phyloP scores from a whole-genome alignment of 2,888 invertebrate genomes.

The Exephanes ischioxanthus region DNA sequence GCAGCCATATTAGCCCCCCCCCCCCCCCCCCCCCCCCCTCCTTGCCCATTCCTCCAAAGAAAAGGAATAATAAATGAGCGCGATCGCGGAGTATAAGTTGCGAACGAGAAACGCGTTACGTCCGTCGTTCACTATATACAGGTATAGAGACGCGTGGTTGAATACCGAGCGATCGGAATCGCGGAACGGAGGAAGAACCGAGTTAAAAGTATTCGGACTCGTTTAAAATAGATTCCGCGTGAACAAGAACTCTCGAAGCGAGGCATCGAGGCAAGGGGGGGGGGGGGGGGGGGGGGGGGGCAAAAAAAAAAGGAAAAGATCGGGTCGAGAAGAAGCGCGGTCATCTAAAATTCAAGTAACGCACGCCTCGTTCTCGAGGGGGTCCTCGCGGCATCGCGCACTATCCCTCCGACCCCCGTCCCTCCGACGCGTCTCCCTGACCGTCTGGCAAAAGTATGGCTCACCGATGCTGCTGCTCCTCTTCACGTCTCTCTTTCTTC shows the following conservation, averaged over 20 bases:
- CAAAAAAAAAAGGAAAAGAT: constrained; percentile 36
- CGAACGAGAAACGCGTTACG: constrained; percentile 57
- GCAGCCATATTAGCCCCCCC: constrained; percentile 44
- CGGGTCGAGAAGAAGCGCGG: constrained; percentile 49
- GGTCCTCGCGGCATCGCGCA: constrained; percentile 54
- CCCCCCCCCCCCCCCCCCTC: background rate
- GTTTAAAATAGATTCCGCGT: constrained; percentile 73
- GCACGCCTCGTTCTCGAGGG: constrained; percentile 70
- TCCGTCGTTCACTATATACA: constrained; percentile 47
- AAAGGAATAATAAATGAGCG: constrained; percentile 62
- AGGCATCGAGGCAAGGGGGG: constrained; percentile 25
- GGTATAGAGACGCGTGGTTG: constrained; percentile 27
- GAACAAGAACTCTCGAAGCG: constrained; percentile 67
- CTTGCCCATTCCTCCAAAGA: constrained; percentile 22
- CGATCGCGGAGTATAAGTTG: constrained; percentile 11
- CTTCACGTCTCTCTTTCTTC: constrained; percentile 34
- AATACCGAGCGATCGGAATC: constrained; percentile 62
- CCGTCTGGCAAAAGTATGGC: constrained; percentile 58
- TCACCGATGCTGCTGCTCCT: constrained; percentile 12
- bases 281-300: background rate
- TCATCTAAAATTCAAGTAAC: constrained; percentile 73
- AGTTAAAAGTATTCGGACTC: constrained; percentile 70
- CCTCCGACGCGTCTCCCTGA: constrained; percentile 11
- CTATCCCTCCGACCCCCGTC: constrained; percentile 32
- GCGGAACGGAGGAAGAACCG: constrained; percentile 65